phyloP scores from a whole-genome alignment of 2,888 invertebrate species.

The Chaitophorus viminalis region DNA sequence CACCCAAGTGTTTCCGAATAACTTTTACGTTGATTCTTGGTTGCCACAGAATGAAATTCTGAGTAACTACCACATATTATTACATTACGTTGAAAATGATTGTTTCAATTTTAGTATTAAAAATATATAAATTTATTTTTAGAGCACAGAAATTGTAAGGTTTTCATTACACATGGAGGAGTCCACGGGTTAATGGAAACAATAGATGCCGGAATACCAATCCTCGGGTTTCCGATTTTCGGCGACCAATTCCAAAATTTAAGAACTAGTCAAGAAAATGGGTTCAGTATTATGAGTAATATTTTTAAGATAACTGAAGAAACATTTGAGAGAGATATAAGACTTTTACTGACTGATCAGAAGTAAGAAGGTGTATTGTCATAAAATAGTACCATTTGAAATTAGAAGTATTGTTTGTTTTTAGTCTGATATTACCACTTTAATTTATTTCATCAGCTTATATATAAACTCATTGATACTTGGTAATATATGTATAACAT shows the following conservation, averaged over 20 bases:
- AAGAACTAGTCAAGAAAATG: slow-evolving; percentile 55
- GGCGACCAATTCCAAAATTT: slow-evolving; percentile 64
- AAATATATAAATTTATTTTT: not conserved
- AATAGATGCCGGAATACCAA: slow-evolving; percentile 68
- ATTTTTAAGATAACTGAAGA: slow-evolving; percentile 16
- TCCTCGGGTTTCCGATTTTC: slow-evolving; percentile 65
- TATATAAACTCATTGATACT: too few relatives aligned
- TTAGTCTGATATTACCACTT: too few relatives aligned
- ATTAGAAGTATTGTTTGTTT: too few relatives aligned
- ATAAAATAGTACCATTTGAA: too few relatives aligned
- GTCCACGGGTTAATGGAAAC: slow-evolving; percentile 70
- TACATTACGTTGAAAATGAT: too few relatives aligned
- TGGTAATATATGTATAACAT: too few relatives aligned
- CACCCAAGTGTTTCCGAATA: slow-evolving; percentile 2
- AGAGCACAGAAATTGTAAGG: slow-evolving; percentile 69
- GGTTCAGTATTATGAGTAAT: slow-evolving; percentile 59
- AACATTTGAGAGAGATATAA: slow-evolving; percentile 10
- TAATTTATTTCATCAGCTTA: too few relatives aligned
- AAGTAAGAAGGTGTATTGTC: not conserved
- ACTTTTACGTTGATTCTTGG: slow-evolving; percentile 55
- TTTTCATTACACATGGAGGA: slow-evolving; percentile 71
- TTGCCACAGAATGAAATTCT: slow-evolving; percentile 56
- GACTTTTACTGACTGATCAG: not conserved
- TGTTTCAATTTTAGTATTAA: not conserved
- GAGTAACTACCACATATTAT: not conserved